Evolutionary conservation across 2,113 vertebrate species (phyloP), one percentile per base, ranked within the genome.

Genomic region (Plestiodon gilberti): DNA sequence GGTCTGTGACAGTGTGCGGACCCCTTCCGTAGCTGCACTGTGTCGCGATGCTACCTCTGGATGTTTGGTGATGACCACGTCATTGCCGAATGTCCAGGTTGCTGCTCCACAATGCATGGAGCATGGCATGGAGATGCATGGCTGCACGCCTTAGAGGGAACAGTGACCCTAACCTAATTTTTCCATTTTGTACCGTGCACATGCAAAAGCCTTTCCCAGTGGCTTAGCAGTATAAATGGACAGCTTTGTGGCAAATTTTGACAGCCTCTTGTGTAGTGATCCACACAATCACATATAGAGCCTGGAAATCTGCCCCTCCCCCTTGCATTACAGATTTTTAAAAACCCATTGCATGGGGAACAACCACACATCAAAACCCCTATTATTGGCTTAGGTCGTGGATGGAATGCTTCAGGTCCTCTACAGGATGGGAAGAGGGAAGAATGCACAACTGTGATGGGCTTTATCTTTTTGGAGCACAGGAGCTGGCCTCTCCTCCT

Each of bases 381-480:
- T 69, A 40, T 33, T 35, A 38, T 18, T 30, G 43, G 23, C 52
- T 83, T 83, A 14, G 52, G n/a, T 40, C 9, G 55, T 69, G 52
- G 48, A 38, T 59, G 52, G 22, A 62, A 83, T 70, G 33, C 18
- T 69, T n/a, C 61, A 59, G 64, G 52, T 77, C 67, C 48, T 22
- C 4, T 59, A 64, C 76, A 70, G 57, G 77, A 61, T 61, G 38
- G 78, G 83, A 64, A 79, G 43, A 10, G 57, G 57, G 77, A 33
- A 30, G 59, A 40, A 38, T 35, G 65, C 18, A 70, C 59, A 75
- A 57, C 83, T 67, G 82, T 69, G 71, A 61, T 33, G n/a, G 30
- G 59, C 71, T 82, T 85, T 84, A 69, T 74, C 57, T 59, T 55
- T 57, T 17, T 80, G 70, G 33, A 30, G 70, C 73, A 77, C 70